Evolutionary conservation across 2,113 vertebrate species (phyloP).

Genomic region (Pterocles orientalis): DNA sequence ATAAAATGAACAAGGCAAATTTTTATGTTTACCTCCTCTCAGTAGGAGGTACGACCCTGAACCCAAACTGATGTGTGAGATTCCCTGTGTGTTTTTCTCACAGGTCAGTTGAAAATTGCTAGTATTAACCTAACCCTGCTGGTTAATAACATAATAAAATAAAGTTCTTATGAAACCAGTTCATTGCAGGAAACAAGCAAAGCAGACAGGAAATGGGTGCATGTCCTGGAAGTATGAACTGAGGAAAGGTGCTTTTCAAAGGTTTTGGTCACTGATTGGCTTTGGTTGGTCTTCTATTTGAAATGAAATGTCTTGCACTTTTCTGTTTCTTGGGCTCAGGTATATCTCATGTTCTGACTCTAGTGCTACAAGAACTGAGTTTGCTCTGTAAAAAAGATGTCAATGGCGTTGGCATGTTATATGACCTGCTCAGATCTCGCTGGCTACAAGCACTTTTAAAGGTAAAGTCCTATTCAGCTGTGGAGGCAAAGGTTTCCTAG

Average conservation of each 20-base stretch:
- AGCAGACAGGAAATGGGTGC: background rate
- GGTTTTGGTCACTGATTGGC: constrained; percentile 16
- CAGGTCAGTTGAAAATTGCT: background rate
- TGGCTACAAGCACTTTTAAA: constrained; percentile 93
- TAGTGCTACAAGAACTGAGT: constrained; percentile 84
- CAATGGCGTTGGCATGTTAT: constrained; percentile 81
- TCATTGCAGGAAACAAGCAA: background rate
- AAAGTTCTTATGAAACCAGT: background rate
- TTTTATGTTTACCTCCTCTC: background rate
- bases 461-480: constrained; percentile 64
- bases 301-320: constrained; percentile 51
- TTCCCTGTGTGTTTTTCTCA: background rate
- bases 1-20: background rate
- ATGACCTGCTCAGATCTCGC: constrained; percentile 83
- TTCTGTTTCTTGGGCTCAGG: constrained; percentile 75
- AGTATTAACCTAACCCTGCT: background rate
- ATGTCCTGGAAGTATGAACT: background rate
- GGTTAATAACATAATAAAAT: background rate
- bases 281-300: background rate
- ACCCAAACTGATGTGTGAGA: background rate
- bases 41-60: background rate
- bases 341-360: constrained; percentile 83
- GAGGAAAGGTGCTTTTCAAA: background rate
- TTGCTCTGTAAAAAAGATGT: constrained; percentile 82
- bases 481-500: background rate